A percentile compares a stretch with the other conserved stretches of the same genome.
Conservation (phyloP, 2,113 vertebrate species). For the Dromiciops gliroides region DNA sequence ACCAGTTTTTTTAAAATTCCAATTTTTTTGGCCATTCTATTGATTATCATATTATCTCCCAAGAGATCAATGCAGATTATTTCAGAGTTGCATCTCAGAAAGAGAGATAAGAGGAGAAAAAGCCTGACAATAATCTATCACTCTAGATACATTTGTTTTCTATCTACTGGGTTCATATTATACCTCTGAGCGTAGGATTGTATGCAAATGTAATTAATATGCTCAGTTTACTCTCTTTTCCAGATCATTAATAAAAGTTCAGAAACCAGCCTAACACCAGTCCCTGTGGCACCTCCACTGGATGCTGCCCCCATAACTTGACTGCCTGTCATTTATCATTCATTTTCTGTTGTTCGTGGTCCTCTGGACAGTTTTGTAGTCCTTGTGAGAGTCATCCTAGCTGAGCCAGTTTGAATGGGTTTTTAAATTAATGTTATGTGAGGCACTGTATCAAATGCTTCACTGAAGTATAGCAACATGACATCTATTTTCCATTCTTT, state of each 20-base stretch:
- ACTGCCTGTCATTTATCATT: constrained; percentile 51
- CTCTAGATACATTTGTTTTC: background rate
- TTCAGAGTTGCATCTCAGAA: background rate
- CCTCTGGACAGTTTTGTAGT: constrained; percentile 57
- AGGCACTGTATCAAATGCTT: constrained; percentile 57
- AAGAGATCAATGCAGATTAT: constrained; percentile 31
- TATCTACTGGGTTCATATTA: background rate
- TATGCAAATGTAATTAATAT: constrained; percentile 2
- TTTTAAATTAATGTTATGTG: constrained; percentile 72
- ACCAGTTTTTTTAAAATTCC: constrained; percentile 36
- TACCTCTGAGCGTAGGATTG: background rate
- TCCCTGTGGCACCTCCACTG: background rate
- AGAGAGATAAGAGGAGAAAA: background rate
- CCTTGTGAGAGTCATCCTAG: constrained; percentile 48
- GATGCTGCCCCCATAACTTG: background rate
- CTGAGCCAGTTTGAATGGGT: constrained; percentile 70
- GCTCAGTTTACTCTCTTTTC: constrained; percentile 32
- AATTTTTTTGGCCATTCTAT: constrained; percentile 45
- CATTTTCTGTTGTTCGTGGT: constrained; percentile 37
- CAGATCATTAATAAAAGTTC: constrained; percentile 49
- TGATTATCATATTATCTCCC: constrained; percentile 17
- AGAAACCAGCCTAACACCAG: constrained; percentile 17
- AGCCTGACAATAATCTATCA: constrained; percentile 32
- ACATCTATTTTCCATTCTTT: constrained; percentile 53
- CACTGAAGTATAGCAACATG: constrained; percentile 46